Conservation (phyloP, 2,113 vertebrate species). For the Phyllostomus discolor region DNA sequence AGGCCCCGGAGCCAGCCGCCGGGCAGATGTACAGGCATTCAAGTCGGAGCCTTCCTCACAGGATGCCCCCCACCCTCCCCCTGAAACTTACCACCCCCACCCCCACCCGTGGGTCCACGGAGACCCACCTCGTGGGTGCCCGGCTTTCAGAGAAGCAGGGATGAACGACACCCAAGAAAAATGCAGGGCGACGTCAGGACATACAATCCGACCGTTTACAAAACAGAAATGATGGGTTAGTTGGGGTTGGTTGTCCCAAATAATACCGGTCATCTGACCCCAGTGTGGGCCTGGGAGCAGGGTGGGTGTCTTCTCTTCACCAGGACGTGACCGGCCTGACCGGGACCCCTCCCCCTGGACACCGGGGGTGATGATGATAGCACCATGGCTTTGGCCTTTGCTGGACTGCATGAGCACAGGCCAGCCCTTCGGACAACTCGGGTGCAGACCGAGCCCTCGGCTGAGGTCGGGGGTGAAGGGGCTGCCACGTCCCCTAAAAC, state of each 20-base stretch:
- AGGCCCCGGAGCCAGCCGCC: rapidly evolving
- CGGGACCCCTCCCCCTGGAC: neutral
- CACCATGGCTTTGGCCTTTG: too few relatives aligned
- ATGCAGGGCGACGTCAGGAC: rapidly evolving
- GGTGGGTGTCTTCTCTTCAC: rapidly evolving
- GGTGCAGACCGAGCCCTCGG: rapidly evolving
- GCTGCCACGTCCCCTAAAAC: rapidly evolving
- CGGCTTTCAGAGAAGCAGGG: neutral
- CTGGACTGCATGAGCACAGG: rapidly evolving
- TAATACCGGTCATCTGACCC: rapidly evolving
- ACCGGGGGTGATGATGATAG: rapidly evolving
- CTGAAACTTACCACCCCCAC: rapidly evolving
- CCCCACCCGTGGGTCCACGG: rapidly evolving
- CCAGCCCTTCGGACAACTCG: rapidly evolving
- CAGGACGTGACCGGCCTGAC: rapidly evolving
- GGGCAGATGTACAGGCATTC: neutral
- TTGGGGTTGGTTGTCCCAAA: too few relatives aligned
- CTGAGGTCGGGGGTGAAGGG: neutral
- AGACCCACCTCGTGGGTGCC: rapidly evolving
- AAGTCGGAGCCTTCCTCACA: neutral
- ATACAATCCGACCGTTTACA: neutral
- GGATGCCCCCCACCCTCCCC: neutral
- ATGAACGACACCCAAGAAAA: rapidly evolving
- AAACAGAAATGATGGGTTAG: neutral
- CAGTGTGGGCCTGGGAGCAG: rapidly evolving